Evolutionary conservation across 2,888 invertebrate genomes (phyloP), one percentile per base, ranked within the genome.

Genomic region (Drosophila macrospina): DNA sequence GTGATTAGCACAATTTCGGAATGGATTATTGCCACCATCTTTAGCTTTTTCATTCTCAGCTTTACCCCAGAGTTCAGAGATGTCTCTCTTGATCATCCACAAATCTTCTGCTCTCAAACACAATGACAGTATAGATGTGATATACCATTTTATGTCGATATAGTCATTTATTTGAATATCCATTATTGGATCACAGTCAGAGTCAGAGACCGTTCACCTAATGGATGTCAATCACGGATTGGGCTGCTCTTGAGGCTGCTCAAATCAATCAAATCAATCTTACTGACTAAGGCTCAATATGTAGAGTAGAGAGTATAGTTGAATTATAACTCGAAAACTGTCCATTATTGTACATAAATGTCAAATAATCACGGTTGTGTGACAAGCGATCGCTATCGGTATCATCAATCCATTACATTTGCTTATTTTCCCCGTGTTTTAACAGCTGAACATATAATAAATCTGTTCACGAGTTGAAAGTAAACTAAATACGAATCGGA

Each of bases 11-110:
- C 94, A 0, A 92, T 93, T 32, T 93, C 94, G 0, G 95, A 95
- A 89, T 96, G 95, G 95, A 91, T 94, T 2, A 93, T 95, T 74
- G 94, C 95, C 1, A 92, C 93, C 5, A 90, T 94, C 7, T 94
- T 95, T 80, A 93, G 94, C 78, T 89, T 94, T 64, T 95, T 94
- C 88, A 93, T 95, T 72, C 89, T 95, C 0, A 94, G 94, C 8
- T 95, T 94, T 84, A 93, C 94, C 5, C 93, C 93, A 7, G 95
- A 95, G 80, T 95, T 96, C 81, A 93, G 93, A 45, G 93, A 93
- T 74, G 92, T 95, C 6, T 91, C 93, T 44, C 89, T 95, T 54
- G 92, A 93, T 45, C 93, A 93, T 89, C 94, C 94, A 10, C 90
- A 85, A 63, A 71, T 92, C 15, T 80, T 4, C 70, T 92, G 20